Evolutionary conservation across 2,888 invertebrate genomes (phyloP), one percentile per base, ranked within the genome.

Genomic region (Idaea dimidiata): DNA sequence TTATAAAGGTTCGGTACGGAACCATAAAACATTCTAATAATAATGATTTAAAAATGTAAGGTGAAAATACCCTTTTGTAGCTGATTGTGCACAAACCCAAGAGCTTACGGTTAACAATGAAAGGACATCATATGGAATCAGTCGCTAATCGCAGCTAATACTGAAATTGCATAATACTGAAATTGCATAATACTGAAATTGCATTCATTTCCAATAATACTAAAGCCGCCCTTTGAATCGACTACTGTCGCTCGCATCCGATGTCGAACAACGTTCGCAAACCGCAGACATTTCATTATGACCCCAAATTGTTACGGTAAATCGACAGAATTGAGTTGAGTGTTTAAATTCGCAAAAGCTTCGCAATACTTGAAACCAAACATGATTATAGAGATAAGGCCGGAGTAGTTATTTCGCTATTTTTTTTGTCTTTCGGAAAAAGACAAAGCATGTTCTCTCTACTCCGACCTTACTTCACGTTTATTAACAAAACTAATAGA

Each of bases 111-210:
- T 60, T 32, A 24, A 17, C 43, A 57, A 16, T 43, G 24, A 24
- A 24, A 24, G 24, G 24, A 5, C 1, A 24, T 24, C 24, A 24
- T 24, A 24, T 17, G 16, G 10, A 61, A 59, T 54, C 53, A 32
- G 14, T 32, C 17, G 58, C 24, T 14, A 59, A 17, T 18, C 59
- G 61, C 57, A 54, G 33, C 57, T 57, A 18, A 57, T 54, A 54
- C n/a, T 33, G 60, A 61, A 60, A 62, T 43, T 43, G 43, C 43
- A 43, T 43, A n/a, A n/a, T n/a, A n/a, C n/a, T n/a, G n/a, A n/a
- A n/a, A n/a, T n/a, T n/a, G n/a, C n/a, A n/a, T 57, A 18, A 57
- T 54, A 54, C n/a, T 33, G 60, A 61, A 60, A 62, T 43, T 43
- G 43, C 43, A 43, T 43, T 43, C 10, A 43, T 8, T 43, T 43